Evolutionary conservation across 1,140 invertebrate species (phyloP).

Genomic region (Chrysomallon squamiferum): DNA sequence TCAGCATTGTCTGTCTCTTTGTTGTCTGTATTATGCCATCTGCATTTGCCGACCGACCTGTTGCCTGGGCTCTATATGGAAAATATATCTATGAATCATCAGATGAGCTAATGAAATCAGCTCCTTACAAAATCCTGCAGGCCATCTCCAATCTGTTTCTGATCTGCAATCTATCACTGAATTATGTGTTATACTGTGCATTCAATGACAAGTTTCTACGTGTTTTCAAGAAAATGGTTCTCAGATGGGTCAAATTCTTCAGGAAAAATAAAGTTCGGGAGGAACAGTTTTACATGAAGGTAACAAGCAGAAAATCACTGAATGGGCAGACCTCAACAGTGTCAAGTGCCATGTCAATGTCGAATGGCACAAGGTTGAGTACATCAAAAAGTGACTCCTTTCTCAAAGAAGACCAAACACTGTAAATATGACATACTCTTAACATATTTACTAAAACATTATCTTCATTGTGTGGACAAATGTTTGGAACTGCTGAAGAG

Average conservation of each 20-base stretch:
- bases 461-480: no score
- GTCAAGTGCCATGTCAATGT: neutral
- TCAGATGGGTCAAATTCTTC: constrained; percentile 24
- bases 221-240: constrained; percentile 34
- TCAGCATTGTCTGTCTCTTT: constrained; percentile 54
- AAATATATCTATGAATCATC: constrained; percentile 10
- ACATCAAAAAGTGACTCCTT: neutral
- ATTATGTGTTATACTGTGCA: constrained; percentile 54
- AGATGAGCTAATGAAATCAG: constrained; percentile 22
- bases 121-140: constrained; percentile 33
- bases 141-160: constrained; percentile 44
- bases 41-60: constrained; percentile 44
- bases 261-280: constrained; percentile 5
- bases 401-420: neutral
- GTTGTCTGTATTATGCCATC: constrained; percentile 55
- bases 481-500: no score
- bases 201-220: constrained; percentile 54
- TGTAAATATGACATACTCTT: no score
- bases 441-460: no score
- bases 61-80: constrained; percentile 46
- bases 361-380: no score
- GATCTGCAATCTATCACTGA: constrained; percentile 50
- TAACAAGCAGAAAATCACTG: neutral
- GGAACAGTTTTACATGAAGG: neutral
- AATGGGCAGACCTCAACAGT: neutral